These are phyloP conservation scores for Meriones unguiculatus DNA, from an alignment of 2,113 vertebrate species.

Conservation along the genomic window DNA sequence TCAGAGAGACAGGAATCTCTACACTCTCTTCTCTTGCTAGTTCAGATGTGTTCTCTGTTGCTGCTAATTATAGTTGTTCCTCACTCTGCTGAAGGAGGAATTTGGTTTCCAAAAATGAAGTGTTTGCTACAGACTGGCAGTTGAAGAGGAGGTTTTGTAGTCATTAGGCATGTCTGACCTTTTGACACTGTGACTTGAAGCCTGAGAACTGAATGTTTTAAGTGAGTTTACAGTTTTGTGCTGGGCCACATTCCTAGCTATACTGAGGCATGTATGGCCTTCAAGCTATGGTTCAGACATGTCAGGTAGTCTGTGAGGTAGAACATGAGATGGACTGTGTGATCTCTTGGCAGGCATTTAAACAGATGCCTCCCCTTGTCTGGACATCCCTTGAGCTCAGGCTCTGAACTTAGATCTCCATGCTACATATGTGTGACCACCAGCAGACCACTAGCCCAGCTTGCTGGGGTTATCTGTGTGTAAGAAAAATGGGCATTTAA, in stretches of 20 bases:
- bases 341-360: slow-evolving; percentile 25
- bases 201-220: not conserved
- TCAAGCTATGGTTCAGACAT: not conserved
- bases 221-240: not conserved
- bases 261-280: not conserved
- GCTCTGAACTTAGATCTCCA: slow-evolving; percentile 27
- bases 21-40: slow-evolving; percentile 1
- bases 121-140: slow-evolving; percentile 29
- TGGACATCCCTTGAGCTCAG: slow-evolving; percentile 26
- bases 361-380: slow-evolving; percentile 32
- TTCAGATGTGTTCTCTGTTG: slow-evolving; percentile 52
- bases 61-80: slow-evolving; percentile 64
- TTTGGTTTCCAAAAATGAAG: slow-evolving; percentile 52
- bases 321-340: slow-evolving; percentile 61
- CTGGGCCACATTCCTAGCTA: not conserved
- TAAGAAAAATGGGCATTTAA: slow-evolving; percentile 60
- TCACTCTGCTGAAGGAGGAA: slow-evolving; percentile 54
- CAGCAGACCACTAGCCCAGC: slow-evolving; percentile 67
- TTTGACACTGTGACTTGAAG: not conserved
- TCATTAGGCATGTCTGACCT: not conserved
- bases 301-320: slow-evolving; percentile 4
- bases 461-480: slow-evolving; percentile 57
- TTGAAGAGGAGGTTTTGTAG: slow-evolving; percentile 8
- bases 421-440: slow-evolving; percentile 61
- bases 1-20: not conserved